These are phyloP conservation scores for Galerucella calmariensis DNA, from an alignment of 2,888 invertebrate species.

Conservation along the genomic window DNA sequence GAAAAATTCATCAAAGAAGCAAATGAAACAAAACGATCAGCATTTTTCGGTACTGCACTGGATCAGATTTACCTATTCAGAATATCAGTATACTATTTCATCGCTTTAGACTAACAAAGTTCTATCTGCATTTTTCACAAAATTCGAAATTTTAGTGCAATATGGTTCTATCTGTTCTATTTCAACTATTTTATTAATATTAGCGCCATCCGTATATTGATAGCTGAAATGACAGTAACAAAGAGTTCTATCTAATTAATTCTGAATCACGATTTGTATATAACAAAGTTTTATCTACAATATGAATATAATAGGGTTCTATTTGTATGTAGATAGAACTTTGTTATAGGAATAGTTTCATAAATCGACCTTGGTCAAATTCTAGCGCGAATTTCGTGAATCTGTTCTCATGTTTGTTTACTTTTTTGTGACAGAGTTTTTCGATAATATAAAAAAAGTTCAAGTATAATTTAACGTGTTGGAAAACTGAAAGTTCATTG, in stretches of 20 bases:
- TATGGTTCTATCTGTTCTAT: background rate
- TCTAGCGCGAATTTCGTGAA: background rate
- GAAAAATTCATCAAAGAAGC: no score
- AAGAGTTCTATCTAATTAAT: slow-evolving; percentile 17
- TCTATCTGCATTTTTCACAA: background rate
- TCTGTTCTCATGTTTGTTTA: background rate
- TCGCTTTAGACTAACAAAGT: background rate
- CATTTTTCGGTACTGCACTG: no score
- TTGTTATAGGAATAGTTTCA: slow-evolving; percentile 3
- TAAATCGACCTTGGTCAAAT: slow-evolving; percentile 3
- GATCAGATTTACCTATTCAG: no score
- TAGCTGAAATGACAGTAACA: slow-evolving; percentile 9
- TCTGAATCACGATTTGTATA: slow-evolving; percentile 8
- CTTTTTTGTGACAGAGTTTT: no score
- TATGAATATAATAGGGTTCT: slow-evolving; percentile 11
- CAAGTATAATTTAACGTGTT: no score
- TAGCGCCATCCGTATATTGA: slow-evolving; percentile 9
- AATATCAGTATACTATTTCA: no score
- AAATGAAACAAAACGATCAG: no score
- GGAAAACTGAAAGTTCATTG: slow-evolving; percentile 5
- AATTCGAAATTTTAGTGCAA: background rate
- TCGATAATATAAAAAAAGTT: no score
- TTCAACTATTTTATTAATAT: slow-evolving; percentile 18
- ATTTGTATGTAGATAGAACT: slow-evolving; percentile 3
- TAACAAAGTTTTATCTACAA: slow-evolving; percentile 14